Evolutionary conservation across 2,113 vertebrate species (phyloP).

Genomic region (Lampris megalopsis): DNA sequence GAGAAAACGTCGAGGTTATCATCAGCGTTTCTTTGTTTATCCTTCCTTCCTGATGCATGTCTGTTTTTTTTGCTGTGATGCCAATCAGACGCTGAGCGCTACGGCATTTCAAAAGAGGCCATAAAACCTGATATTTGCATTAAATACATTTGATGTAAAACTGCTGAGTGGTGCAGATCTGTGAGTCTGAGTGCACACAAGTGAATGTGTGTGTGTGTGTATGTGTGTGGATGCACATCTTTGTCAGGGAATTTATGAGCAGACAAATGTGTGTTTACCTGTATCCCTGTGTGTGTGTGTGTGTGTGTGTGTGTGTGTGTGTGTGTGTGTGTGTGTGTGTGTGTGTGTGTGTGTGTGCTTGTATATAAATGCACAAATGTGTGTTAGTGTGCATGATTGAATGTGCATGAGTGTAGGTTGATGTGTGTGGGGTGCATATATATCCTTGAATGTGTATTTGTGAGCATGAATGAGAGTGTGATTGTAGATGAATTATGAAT

Average conservation of each 20-base stretch:
- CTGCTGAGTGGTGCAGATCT: conserved; percentile 48
- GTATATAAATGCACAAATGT: too few relatives aligned
- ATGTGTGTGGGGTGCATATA: too few relatives aligned
- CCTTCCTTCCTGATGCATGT: conserved; percentile 65
- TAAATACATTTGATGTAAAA: conserved; percentile 65
- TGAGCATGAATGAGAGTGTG: too few relatives aligned
- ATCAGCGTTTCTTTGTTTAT: conserved; percentile 70
- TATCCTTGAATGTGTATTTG: too few relatives aligned
- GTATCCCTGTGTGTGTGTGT: neutral
- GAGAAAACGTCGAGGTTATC: conserved; percentile 73
- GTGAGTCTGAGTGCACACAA: too few relatives aligned
- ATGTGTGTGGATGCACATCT: neutral
- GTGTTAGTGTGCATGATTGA: too few relatives aligned
- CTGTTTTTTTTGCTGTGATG: conserved; percentile 25
- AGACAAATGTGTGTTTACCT: neutral
- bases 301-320: neutral
- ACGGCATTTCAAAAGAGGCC: conserved; percentile 54
- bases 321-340: conserved; percentile 5
- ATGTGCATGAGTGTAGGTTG: too few relatives aligned
- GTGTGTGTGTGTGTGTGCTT: neutral
- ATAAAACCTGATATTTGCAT: conserved; percentile 67
- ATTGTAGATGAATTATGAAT: too few relatives aligned
- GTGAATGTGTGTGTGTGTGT: conserved; percentile 4
- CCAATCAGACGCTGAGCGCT: conserved; percentile 45
- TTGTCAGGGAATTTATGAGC: neutral